phyloP scores from a whole-genome alignment of 1,140 invertebrate species.

The Littorina saxatilis region DNA sequence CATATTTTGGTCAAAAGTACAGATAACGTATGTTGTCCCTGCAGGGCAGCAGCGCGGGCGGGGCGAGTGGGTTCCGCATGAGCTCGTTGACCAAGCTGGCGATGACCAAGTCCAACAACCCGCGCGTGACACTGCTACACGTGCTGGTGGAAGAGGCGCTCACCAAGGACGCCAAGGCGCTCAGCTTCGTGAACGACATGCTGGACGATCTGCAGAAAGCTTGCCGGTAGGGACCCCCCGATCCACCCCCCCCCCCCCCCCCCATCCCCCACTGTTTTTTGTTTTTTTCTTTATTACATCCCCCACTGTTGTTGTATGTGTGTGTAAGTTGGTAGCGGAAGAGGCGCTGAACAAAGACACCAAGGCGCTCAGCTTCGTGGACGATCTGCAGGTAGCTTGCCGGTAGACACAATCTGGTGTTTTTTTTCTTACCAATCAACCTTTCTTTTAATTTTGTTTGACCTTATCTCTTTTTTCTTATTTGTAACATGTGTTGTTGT shows the following conservation, averaged over 20 bases:
- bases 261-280: too few species aligned
- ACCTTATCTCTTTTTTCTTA: too few species aligned
- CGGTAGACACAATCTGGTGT: too few species aligned
- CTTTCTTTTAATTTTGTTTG: too few species aligned
- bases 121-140: conserved; percentile 97
- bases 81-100: conserved; percentile 95
- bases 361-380: background rate
- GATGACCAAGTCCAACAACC: conserved; percentile 96
- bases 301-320: too few species aligned
- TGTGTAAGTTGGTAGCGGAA: too few species aligned
- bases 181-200: conserved; percentile 69
- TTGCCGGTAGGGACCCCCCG: conserved; percentile 59
- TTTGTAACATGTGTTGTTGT: too few species aligned
- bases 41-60: conserved; percentile 96
- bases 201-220: conserved; percentile 67
- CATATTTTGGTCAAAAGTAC: too few species aligned
- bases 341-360: background rate
- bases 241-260: too few species aligned
- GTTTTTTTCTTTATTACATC: too few species aligned
- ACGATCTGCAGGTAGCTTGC: too few species aligned
- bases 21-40: background rate
- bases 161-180: conserved; percentile 59
- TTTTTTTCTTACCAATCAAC: too few species aligned
- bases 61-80: conserved; percentile 95
- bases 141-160: conserved; percentile 83